Evolutionary conservation across 2,113 vertebrate species (phyloP), one percentile per base, ranked within the genome.

Genomic region (Peromyscus maniculatus): DNA sequence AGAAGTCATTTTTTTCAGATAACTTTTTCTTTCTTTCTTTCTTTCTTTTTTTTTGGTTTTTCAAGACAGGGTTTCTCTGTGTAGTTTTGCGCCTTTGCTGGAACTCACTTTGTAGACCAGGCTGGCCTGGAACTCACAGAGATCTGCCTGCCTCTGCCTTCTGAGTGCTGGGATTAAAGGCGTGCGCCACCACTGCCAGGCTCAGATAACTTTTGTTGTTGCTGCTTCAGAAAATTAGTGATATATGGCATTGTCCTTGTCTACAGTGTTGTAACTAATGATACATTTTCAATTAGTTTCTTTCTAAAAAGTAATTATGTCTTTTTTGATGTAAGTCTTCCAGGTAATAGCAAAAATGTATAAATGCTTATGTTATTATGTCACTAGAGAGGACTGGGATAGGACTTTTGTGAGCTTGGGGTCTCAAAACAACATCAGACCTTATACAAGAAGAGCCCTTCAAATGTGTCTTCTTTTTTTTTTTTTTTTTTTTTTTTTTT

Each of bases 371-470:
- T 87, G 57, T 78, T 95, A 90, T 88, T 72, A 66, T 59, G 16
- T 57, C 31, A 69, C 75, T 66, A 88, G 74, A 97, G 22, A 80
- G 69, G 9, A 88, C 17, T 26, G 28, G 46, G 91, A 78, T 86
- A 87, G 57, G 69, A 28, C 59, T 52, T 89, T 13, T 90, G 43
- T 91, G 46, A 79, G 26, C 24, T 5, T 62, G 87, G 13, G 28
- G 7, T 95, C 49, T 83, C 79, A 91, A 59, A 91, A 94, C 17
- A 88, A 95, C 90, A 88, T 86, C 43, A 91, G 33, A 12, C 24
- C 62, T 8, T 67, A 19, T 26, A 62, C 11, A 83, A 52, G 22
- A 90, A 92, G 87, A 75, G 2, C 6, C 17, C 13, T 64, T 26
- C 36, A 28, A 13, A 28, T 2, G 22, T 33, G 13, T 94, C 71